These are phyloP conservation scores for Lepidochrysops patricia DNA, from an alignment of 2,888 invertebrate species.

Conservation along the genomic window DNA sequence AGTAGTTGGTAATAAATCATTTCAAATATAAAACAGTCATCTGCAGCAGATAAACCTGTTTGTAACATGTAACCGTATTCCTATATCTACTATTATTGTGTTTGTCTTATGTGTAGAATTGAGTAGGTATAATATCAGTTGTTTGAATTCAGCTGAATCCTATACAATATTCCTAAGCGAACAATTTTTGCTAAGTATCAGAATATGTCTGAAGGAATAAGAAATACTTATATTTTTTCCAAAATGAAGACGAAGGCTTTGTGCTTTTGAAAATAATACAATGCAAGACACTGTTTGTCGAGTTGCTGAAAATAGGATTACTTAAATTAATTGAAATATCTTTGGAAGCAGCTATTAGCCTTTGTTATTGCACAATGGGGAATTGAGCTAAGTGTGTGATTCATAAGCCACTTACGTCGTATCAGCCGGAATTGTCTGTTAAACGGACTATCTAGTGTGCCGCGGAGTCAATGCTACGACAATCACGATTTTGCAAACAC, in stretches of 20 bases:
- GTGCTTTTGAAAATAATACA: not conserved
- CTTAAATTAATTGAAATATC: constrained; percentile 1
- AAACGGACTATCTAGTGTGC: constrained; percentile 1
- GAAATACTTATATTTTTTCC: no score
- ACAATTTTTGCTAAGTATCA: no score
- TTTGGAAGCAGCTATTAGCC: not conserved
- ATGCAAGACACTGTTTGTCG: not conserved
- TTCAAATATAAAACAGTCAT: no score
- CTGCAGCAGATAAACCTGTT: not conserved
- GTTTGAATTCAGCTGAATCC: no score
- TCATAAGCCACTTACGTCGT: not conserved
- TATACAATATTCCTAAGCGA: no score
- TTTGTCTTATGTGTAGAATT: no score
- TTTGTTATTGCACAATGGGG: constrained; percentile 3
- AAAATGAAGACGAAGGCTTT: no score
- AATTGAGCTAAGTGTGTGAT: constrained; percentile 10
- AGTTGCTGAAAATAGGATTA: not conserved
- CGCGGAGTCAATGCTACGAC: constrained; percentile 14
- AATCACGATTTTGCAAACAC: constrained; percentile 19
- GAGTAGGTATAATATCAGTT: no score
- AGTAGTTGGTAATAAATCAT: not conserved
- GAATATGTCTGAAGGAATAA: no score
- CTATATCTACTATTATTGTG: no score
- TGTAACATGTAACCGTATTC: no score
- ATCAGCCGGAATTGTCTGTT: constrained; percentile 15